Evolutionary conservation across 1,140 invertebrate genomes (phyloP).

Genomic region (Formica selysi): DNA sequence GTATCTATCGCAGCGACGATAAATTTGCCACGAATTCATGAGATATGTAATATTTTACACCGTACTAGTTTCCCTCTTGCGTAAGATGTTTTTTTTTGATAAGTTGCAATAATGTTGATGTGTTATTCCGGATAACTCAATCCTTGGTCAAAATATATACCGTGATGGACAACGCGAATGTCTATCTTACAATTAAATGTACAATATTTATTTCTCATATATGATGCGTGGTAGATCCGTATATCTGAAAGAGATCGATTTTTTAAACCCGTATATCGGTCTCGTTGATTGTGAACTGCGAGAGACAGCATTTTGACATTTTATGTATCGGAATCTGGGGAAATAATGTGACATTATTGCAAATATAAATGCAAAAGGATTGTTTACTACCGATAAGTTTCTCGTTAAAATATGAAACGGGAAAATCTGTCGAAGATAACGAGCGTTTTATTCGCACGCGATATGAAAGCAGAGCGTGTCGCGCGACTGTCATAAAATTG

Average conservation of each 20-base stretch:
- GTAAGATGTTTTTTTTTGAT: conserved; percentile 26
- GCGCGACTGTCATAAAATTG: conserved; percentile 46
- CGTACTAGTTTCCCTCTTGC: conserved; percentile 34
- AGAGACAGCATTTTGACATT: conserved; percentile 20
- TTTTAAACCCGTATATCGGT: background rate
- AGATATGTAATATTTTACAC: conserved; percentile 69
- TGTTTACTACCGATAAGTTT: conserved; percentile 49
- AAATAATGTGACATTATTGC: conserved; percentile 19
- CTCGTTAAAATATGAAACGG: conserved; percentile 25
- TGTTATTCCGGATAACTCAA: background rate
- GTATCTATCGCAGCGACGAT: conserved; percentile 43
- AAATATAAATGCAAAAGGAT: conserved; percentile 13
- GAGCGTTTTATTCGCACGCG: conserved; percentile 51
- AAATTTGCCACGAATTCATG: conserved; percentile 67
- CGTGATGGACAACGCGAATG: background rate
- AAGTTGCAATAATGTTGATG: conserved; percentile 19
- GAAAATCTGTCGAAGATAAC: conserved; percentile 51
- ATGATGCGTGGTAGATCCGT: background rate
- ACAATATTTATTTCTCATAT: conserved; percentile 13
- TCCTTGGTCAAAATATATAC: background rate
- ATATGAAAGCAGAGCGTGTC: background rate
- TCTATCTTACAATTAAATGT: background rate
- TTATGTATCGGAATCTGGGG: background rate
- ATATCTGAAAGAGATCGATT: background rate
- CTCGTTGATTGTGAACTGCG: background rate